These are phyloP conservation scores for Nycticryphes semicollaris DNA, from an alignment of 2,113 vertebrate genomes.

Conservation along the genomic window DNA sequence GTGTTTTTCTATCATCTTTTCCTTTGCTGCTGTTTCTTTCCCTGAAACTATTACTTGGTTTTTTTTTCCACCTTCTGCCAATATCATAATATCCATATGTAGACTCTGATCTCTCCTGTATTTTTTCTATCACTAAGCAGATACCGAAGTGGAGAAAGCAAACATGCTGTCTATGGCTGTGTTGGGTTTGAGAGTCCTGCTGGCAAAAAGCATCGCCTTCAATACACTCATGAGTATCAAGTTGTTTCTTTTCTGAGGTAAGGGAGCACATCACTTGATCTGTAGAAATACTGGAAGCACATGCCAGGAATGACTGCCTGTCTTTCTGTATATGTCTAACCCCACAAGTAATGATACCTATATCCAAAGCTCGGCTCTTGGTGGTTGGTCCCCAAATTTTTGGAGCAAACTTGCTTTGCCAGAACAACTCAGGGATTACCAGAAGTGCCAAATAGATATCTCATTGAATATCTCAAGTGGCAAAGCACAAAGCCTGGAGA, in stretches of 20 bases:
- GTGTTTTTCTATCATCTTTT: background rate
- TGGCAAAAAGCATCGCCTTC: constrained; percentile 82
- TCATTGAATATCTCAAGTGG: background rate
- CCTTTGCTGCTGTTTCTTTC: background rate
- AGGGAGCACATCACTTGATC: background rate
- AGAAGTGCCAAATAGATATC: background rate
- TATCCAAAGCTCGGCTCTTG: background rate
- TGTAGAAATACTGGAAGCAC: background rate
- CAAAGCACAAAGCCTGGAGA: background rate
- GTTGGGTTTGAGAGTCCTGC: constrained; percentile 79
- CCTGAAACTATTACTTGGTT: background rate
- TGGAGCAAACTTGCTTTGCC: background rate
- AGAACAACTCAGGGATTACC: background rate
- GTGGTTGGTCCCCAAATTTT: background rate
- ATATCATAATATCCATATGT: background rate
- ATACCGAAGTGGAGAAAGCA: background rate
- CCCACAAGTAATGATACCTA: background rate
- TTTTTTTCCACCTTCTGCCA: background rate
- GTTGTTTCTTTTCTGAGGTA: constrained; percentile 72
- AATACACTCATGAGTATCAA: constrained; percentile 83
- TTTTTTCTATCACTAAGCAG: background rate
- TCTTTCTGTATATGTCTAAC: background rate
- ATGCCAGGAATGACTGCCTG: background rate
- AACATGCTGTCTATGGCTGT: constrained; percentile 77
- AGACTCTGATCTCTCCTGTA: background rate